Conservation (phyloP, 1,140 invertebrate species). For the Lethocerus indicus region DNA sequence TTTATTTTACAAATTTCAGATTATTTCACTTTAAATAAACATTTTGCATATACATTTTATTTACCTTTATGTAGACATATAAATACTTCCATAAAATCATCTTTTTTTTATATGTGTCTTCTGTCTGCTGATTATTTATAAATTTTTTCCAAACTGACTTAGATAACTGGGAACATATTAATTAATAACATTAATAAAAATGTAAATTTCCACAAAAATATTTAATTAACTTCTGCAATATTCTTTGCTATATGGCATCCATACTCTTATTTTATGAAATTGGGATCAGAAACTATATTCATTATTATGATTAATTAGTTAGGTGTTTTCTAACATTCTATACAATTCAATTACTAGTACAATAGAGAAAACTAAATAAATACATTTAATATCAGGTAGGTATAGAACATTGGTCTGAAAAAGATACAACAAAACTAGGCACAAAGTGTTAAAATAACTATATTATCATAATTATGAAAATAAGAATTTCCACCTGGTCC, state of each 20-base stretch:
- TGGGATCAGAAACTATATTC: too few relatives aligned
- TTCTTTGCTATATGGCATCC: too few relatives aligned
- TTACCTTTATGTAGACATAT: constrained; percentile 52
- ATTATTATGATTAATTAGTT: background rate
- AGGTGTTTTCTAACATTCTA: background rate
- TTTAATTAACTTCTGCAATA: constrained; percentile 7
- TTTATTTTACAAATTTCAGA: background rate
- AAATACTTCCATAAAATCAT: constrained; percentile 66
- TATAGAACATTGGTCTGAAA: background rate
- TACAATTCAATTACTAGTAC: background rate
- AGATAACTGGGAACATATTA: constrained; percentile 32
- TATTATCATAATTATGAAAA: constrained; percentile 7
- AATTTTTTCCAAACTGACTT: constrained; percentile 64
- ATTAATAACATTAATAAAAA: background rate
- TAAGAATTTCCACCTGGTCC: constrained; percentile 15
- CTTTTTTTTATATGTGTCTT: constrained; percentile 59
- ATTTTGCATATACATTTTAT: constrained; percentile 11
- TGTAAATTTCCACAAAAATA: constrained; percentile 13
- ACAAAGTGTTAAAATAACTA: background rate
- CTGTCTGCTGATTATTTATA: constrained; percentile 56
- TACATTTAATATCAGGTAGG: background rate
- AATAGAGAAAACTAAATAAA: background rate
- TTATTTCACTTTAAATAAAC: background rate
- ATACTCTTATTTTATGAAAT: background rate
- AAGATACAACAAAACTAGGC: background rate